Percentiles rank a stretch among this genome's conserved stretches.
These are phyloP conservation scores for Hoplodrina ambigua DNA, from an alignment of 2,888 invertebrate species.

Conservation along the genomic window DNA sequence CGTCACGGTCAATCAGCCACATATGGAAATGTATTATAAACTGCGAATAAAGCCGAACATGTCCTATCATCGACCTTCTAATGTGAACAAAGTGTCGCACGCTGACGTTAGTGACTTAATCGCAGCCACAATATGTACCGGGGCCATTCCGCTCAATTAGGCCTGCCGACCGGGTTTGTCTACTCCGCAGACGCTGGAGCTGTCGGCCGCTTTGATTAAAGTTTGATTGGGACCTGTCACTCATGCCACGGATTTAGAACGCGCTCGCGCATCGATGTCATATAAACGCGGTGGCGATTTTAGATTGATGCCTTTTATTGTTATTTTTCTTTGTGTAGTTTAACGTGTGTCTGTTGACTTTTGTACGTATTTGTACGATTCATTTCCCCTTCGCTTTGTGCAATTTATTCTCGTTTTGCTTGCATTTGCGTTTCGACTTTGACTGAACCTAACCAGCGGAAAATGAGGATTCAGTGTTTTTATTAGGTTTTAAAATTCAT, in stretches of 20 bases:
- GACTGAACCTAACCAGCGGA: conserved; percentile 34
- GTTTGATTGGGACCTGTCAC: conserved; percentile 87
- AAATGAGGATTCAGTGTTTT: conserved; percentile 30
- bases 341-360: conserved; percentile 32
- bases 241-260: conserved; percentile 75
- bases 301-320: conserved; percentile 57
- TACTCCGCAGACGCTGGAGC: conserved; percentile 78
- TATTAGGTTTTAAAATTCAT: conserved; percentile 31
- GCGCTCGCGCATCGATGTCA: conserved; percentile 75
- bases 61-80: conserved; percentile 52
- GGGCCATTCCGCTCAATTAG: conserved; percentile 88
- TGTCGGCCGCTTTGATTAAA: conserved; percentile 87
- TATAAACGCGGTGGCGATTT: conserved; percentile 65
- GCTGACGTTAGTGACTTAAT: conserved; percentile 70
- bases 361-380: conserved; percentile 30
- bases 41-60: conserved; percentile 45
- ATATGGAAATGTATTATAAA: conserved; percentile 48
- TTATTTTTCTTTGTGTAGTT: conserved; percentile 44
- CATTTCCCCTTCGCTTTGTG: conserved; percentile 29
- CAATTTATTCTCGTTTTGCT: conserved; percentile 21
- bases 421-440: conserved; percentile 13
- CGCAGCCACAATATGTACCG: conserved; percentile 66
- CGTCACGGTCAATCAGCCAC: conserved; percentile 35
- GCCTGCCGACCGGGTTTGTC: conserved; percentile 76
- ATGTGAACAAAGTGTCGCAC: conserved; percentile 49